phyloP scores from a whole-genome alignment of 1,140 invertebrate species.

The Bombus balteatus region DNA sequence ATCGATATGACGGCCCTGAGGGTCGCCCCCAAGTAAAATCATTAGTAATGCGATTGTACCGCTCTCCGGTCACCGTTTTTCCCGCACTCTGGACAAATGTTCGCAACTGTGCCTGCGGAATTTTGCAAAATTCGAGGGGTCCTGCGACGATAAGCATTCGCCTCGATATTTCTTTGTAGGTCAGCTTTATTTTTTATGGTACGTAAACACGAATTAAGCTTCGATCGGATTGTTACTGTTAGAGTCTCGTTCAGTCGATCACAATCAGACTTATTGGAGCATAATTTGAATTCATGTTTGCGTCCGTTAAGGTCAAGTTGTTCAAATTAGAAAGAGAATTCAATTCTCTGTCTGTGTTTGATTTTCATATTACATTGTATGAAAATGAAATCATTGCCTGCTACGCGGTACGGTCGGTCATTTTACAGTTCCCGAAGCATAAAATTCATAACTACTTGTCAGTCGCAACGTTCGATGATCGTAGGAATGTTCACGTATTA shows the following conservation, averaged over 20 bases:
- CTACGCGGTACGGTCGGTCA: not conserved
- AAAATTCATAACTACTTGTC: slow-evolving; percentile 1
- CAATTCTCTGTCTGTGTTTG: not conserved
- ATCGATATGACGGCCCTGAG: slow-evolving; percentile 76
- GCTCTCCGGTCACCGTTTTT: slow-evolving; percentile 39
- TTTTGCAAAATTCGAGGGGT: slow-evolving; percentile 52
- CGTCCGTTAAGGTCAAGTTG: too few species aligned
- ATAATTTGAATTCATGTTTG: too few species aligned
- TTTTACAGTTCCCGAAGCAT: slow-evolving; percentile 12
- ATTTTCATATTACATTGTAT: not conserved
- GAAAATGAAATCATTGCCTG: not conserved
- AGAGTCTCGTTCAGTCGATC: too few species aligned
- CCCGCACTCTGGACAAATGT: slow-evolving; percentile 36
- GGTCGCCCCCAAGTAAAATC: slow-evolving; percentile 75
- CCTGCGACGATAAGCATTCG: not conserved
- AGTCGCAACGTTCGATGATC: not conserved
- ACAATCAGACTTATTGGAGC: too few species aligned
- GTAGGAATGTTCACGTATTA: not conserved
- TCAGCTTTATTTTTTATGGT: not conserved
- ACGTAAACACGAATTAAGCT: not conserved
- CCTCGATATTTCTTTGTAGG: not conserved
- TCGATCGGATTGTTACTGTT: not conserved
- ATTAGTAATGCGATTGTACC: slow-evolving; percentile 79
- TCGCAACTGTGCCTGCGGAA: slow-evolving; percentile 30
- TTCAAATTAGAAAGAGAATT: too few species aligned